Evolutionary conservation across 2,797 vertebrate genomes (phyloP).

Genomic region (Rhincodon typus): DNA sequence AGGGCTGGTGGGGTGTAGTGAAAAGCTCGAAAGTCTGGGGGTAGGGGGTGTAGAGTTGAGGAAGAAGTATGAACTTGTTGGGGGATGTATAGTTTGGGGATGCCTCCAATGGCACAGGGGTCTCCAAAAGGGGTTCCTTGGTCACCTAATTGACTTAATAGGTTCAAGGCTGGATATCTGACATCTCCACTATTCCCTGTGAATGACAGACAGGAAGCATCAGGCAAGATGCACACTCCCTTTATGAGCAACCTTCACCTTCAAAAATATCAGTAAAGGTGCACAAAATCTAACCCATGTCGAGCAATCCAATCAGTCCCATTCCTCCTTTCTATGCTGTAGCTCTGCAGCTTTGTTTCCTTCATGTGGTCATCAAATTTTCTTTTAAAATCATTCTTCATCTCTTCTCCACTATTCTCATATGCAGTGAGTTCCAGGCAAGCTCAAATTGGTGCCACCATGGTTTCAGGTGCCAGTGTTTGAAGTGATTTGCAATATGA

Average conservation of each 20-base stretch:
- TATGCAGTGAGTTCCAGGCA: neutral
- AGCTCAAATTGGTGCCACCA: neutral
- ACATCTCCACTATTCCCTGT: no score
- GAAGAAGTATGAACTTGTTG: no score
- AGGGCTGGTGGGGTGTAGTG: no score
- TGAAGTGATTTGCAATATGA: no score
- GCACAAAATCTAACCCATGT: neutral
- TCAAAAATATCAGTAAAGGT: neutral
- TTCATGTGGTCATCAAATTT: neutral
- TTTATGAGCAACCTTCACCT: neutral
- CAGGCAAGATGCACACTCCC: neutral
- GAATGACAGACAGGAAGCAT: no score
- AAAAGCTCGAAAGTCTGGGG: no score
- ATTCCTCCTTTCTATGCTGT: neutral
- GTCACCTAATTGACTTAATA: no score
- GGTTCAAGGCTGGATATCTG: no score
- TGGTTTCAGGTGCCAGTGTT: neutral
- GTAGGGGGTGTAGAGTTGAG: no score
- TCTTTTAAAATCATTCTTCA: neutral
- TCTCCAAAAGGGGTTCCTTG: no score
- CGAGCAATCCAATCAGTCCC: neutral
- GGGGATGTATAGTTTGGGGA: no score
- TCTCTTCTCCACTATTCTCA: neutral
- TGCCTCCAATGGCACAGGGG: no score
- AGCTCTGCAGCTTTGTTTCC: neutral